Conservation (phyloP, 2,113 vertebrate genomes). For the Phainopepla nitens region DNA sequence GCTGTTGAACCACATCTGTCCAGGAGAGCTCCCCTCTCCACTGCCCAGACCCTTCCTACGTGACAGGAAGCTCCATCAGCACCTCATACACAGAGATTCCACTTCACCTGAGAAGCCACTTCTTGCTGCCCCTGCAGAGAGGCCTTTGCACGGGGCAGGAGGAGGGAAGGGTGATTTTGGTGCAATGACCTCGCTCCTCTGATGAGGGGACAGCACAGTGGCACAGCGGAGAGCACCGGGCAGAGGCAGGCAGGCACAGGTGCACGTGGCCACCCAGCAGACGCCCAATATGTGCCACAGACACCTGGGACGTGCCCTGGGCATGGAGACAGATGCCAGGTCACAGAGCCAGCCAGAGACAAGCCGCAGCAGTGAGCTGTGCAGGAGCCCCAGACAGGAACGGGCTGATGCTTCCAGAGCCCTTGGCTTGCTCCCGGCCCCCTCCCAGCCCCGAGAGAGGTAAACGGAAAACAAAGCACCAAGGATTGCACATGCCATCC, state of each 20-base stretch:
- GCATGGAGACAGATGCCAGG: rapidly evolving
- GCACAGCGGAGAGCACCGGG: neutral
- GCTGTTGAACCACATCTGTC: rapidly evolving
- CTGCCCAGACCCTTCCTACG: rapidly evolving
- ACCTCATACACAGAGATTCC: neutral
- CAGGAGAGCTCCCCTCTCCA: neutral
- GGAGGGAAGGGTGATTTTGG: neutral
- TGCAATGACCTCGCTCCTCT: neutral
- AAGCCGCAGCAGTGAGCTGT: rapidly evolving
- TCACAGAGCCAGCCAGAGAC: rapidly evolving
- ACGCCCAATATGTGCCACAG: rapidly evolving
- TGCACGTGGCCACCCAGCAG: neutral
- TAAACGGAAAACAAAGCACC: neutral
- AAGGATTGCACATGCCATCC: neutral
- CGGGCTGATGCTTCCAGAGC: neutral
- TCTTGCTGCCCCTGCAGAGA: neutral
- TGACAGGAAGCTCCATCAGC: neutral
- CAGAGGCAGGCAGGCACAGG: neutral
- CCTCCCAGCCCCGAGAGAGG: neutral
- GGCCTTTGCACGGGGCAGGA: neutral
- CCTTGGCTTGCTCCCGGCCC: neutral
- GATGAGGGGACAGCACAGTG: rapidly evolving
- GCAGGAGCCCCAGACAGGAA: neutral
- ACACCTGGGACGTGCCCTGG: neutral
- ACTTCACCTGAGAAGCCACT: neutral